Conservation (phyloP, 2,888 invertebrate species). For the Amiota minor region DNA sequence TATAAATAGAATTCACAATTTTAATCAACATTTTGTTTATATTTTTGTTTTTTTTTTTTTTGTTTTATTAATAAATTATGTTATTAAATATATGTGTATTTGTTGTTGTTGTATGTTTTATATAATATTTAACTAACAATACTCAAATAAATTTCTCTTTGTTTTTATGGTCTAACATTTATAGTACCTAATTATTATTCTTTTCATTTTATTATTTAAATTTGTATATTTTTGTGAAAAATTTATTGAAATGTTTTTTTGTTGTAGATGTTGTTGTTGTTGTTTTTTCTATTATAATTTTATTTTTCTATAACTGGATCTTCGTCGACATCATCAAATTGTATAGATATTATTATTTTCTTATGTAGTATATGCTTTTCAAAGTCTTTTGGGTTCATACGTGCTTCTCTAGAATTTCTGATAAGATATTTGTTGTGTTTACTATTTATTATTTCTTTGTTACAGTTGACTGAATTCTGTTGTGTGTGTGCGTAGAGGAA, state of each 20-base stretch:
- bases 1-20: background rate
- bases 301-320: too few species aligned
- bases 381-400: conserved; percentile 21
- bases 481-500: background rate
- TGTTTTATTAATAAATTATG: background rate
- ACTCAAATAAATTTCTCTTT: conserved; percentile 42
- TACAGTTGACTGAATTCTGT: background rate
- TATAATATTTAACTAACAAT: conserved; percentile 38
- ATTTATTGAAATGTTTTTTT: conserved; percentile 51
- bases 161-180: conserved; percentile 44
- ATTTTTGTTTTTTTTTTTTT: background rate
- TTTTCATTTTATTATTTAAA: conserved; percentile 33
- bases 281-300: background rate
- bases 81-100: conserved; percentile 34
- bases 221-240: conserved; percentile 37
- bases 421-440: background rate
- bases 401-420: background rate
- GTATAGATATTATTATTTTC: background rate
- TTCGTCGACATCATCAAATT: too few species aligned
- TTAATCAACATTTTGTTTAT: background rate
- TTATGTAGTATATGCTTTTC: conserved; percentile 16
- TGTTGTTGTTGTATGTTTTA: conserved; percentile 36
- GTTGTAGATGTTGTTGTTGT: background rate
- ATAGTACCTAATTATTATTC: conserved; percentile 51
- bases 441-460: background rate